Percentiles rank a stretch among this genome's conserved stretches.
Conservation (phyloP, 2,888 invertebrate species). For the Pemphredon lugubris region DNA sequence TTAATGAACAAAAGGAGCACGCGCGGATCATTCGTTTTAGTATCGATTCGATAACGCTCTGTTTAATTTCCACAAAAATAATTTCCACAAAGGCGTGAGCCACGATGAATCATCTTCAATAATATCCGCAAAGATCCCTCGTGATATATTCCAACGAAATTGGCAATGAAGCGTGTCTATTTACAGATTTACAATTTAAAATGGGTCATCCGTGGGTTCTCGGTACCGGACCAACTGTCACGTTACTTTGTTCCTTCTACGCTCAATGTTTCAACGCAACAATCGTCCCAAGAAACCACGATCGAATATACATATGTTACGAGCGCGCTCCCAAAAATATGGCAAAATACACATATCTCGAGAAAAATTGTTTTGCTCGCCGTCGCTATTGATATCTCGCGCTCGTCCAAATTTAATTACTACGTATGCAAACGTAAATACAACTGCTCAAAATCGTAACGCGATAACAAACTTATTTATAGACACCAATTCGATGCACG, state of each 20-base stretch:
- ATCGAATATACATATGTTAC: too few relatives aligned
- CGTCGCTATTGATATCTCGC: neutral
- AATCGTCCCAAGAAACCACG: neutral
- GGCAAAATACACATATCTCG: too few relatives aligned
- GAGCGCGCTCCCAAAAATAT: too few relatives aligned
- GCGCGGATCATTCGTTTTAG: too few relatives aligned
- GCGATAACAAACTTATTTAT: too few relatives aligned
- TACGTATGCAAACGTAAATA: too few relatives aligned
- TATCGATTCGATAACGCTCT: too few relatives aligned
- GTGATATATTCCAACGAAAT: conserved; percentile 32
- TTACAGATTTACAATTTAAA: conserved; percentile 34
- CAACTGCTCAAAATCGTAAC: too few relatives aligned
- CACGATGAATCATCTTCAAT: conserved; percentile 26
- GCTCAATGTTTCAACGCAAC: neutral
- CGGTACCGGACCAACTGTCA: neutral
- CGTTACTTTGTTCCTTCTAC: conserved; percentile 6
- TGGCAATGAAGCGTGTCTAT: conserved; percentile 47
- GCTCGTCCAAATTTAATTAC: too few relatives aligned
- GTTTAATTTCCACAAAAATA: too few relatives aligned
- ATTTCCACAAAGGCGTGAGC: conserved; percentile 3
- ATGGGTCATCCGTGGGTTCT: conserved; percentile 35
- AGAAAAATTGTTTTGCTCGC: neutral
- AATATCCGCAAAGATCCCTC: conserved; percentile 9
- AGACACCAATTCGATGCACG: too few relatives aligned
- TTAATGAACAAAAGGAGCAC: too few relatives aligned